Evolutionary conservation across 2,888 invertebrate species (phyloP), one percentile per base, ranked within the genome.

Genomic region (Mythimna albipuncta): DNA sequence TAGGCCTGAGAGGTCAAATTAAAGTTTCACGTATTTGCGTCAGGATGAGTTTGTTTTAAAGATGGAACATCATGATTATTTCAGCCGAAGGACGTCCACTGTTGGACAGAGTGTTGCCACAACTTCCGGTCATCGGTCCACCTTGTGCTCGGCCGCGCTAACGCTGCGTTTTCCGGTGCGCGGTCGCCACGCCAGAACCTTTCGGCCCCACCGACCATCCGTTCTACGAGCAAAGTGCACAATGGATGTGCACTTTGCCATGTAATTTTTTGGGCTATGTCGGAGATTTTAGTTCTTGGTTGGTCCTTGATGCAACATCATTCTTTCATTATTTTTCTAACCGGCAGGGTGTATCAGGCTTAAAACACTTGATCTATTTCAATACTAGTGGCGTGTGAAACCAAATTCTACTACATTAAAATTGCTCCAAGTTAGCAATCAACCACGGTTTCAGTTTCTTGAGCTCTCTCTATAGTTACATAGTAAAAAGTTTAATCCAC

Each of bases 391-490:
- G 16, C 32, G 16, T 35, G 32, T 73, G 9, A 16, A 16, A 38
- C 35, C 38, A 61, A 7, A 47, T 10, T 19, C 38, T 44, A 16
- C 1, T 44, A 6, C 21, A 19, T 47, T 5, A 26, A 26, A 26
- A 26, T 47, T 47, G 62, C 62, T 21, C 11, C 5, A 32, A 13
- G 68, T 58, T 26, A 47, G 38, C 26, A n/a, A 70, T 21, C 13
- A 3, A 21, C 41, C 26, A 9, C 11, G 5, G n/a, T 4, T 47
- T 47, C 16, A 13, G 4, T 35, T 52, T 64, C 16, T 55, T 41
- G 11, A 50, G 41, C 62, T 75, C 35, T 47, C 62, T 75, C 35
- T 47, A 54, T 32, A 13, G 44, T 5, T 44, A 52, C 52, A 58
- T 9, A 21, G 19, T 52, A 47, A 38, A 64, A 9, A 35, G 10